Evolutionary conservation across 2,888 invertebrate genomes (phyloP).

Genomic region (Liposcelis brunnea): DNA sequence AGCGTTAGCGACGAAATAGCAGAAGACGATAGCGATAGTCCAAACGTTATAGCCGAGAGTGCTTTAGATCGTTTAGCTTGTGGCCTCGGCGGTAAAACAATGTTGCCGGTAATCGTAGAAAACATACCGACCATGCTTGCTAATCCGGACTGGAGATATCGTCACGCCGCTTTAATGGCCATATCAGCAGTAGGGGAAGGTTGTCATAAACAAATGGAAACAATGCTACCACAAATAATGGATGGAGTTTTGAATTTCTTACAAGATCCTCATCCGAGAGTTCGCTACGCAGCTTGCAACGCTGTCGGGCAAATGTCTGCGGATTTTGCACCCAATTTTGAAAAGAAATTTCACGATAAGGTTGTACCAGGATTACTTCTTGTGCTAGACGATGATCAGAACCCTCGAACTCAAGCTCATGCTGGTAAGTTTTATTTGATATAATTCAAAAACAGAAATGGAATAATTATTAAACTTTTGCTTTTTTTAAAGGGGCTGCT

Average conservation of each 20-base stretch:
- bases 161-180: slow-evolving; percentile 97
- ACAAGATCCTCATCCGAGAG: slow-evolving; percentile 74
- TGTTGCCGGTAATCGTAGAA: slow-evolving; percentile 74
- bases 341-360: slow-evolving; percentile 93
- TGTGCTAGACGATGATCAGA: slow-evolving; percentile 74
- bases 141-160: slow-evolving; percentile 65
- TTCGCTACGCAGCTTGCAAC: slow-evolving; percentile 95
- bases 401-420: slow-evolving; percentile 85
- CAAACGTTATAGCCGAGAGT: slow-evolving; percentile 85
- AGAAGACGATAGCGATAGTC: slow-evolving; percentile 75
- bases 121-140: slow-evolving; percentile 76
- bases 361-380: slow-evolving; percentile 82
- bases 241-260: slow-evolving; percentile 75
- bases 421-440: slow-evolving; percentile 29
- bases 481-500: slow-evolving; percentile 55
- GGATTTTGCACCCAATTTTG: slow-evolving; percentile 91
- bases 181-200: slow-evolving; percentile 97
- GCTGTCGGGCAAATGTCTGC: slow-evolving; percentile 98
- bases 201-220: slow-evolving; percentile 96
- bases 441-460: slow-evolving; percentile 7
- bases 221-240: slow-evolving; percentile 81
- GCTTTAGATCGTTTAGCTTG: slow-evolving; percentile 95
- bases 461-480: neutral
- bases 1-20: slow-evolving; percentile 66
- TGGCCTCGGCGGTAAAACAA: slow-evolving; percentile 83